Evolutionary conservation across 2,797 vertebrate species (phyloP).

Genomic region (Gymnodraco acuticeps): DNA sequence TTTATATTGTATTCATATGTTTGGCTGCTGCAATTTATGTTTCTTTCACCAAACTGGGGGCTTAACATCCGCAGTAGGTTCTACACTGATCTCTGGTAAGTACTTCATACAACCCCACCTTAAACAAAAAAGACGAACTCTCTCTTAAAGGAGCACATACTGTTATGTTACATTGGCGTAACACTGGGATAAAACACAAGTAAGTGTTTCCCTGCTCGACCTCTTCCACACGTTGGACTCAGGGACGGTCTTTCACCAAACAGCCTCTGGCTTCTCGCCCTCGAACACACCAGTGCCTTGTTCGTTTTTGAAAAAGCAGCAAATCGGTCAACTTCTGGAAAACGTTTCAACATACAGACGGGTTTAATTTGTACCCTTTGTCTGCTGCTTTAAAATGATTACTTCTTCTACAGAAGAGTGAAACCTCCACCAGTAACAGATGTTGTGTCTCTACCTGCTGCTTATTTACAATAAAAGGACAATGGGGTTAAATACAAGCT

Average conservation of each 20-base stretch:
- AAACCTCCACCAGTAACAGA: not conserved
- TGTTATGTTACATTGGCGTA: not conserved
- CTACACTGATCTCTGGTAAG: too few species aligned
- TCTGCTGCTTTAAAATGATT: not conserved
- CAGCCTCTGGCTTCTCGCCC: constrained; percentile 29
- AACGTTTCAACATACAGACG: not conserved
- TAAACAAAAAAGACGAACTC: too few species aligned
- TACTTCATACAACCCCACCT: too few species aligned
- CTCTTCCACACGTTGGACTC: not conserved
- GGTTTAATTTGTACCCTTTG: not conserved
- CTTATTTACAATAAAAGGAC: not conserved
- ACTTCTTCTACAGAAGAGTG: not conserved
- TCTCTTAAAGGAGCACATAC: not conserved
- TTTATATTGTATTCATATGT: too few species aligned
- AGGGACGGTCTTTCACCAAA: constrained; percentile 26
- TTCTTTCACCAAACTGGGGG: too few species aligned
- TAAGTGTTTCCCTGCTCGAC: constrained; percentile 4
- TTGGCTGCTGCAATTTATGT: too few species aligned
- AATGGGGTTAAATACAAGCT: constrained; percentile 7
- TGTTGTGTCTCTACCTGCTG: constrained; percentile 10
- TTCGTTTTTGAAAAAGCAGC: not conserved
- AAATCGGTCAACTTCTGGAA: not conserved
- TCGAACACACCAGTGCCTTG: not conserved
- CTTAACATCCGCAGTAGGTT: too few species aligned
- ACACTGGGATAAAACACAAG: constrained; percentile 5